These are phyloP conservation scores for human DNA, from an alignment of 2,113 vertebrate genomes.

Conservation along the genomic window GRCh38 chr3:20709001-20709500, in stretches of 20 bases:
- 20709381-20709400: background rate
- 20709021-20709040: background rate
- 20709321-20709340: background rate
- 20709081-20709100: background rate
- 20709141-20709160: background rate
- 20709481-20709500: background rate
- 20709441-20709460: background rate
- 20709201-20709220: background rate
- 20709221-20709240: background rate
- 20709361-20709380: conserved; percentile 13
- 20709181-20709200: background rate
- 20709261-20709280: background rate
- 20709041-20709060: background rate
- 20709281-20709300: background rate
- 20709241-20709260: background rate
- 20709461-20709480: background rate
- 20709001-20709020: background rate
- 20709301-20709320: background rate
- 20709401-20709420: background rate
- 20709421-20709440: background rate
- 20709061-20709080: background rate
- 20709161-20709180: background rate
- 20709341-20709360: background rate
- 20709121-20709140: background rate
- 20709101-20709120: background rate